Percentiles rank a stretch among this genome's conserved stretches.
phyloP scores from a whole-genome alignment of 2,113 vertebrate genomes.

The Cinclus mexicanus region DNA sequence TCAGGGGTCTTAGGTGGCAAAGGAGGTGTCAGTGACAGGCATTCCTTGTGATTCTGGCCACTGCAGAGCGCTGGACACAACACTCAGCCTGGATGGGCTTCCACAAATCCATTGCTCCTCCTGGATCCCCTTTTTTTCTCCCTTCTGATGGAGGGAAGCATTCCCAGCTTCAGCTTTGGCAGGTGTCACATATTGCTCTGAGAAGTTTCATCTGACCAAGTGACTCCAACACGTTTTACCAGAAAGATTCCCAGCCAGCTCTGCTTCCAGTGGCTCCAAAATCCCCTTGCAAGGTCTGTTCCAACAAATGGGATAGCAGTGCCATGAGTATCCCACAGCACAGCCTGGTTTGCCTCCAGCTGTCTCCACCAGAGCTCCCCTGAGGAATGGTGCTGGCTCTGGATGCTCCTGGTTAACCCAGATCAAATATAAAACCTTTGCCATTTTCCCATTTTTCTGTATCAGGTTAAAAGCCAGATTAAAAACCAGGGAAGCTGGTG shows the following conservation, averaged over 20 bases:
- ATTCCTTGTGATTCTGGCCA: neutral
- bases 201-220: neutral
- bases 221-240: neutral
- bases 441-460: neutral
- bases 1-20: neutral
- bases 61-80: neutral
- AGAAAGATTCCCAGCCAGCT: neutral
- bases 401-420: neutral
- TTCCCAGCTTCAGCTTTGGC: neutral
- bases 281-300: neutral
- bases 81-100: fast-evolving
- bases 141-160: neutral
- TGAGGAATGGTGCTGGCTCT: neutral
- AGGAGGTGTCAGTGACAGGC: neutral
- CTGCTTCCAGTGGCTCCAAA: neutral
- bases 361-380: neutral
- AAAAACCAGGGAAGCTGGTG: neutral
- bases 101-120: neutral
- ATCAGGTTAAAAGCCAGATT: neutral
- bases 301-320: neutral
- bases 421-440: neutral
- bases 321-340: neutral
- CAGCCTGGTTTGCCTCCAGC: neutral
- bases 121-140: neutral
- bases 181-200: neutral